Conservation (phyloP, 2,888 invertebrate genomes). For the Scaptomyza cyrtandrae region DNA sequence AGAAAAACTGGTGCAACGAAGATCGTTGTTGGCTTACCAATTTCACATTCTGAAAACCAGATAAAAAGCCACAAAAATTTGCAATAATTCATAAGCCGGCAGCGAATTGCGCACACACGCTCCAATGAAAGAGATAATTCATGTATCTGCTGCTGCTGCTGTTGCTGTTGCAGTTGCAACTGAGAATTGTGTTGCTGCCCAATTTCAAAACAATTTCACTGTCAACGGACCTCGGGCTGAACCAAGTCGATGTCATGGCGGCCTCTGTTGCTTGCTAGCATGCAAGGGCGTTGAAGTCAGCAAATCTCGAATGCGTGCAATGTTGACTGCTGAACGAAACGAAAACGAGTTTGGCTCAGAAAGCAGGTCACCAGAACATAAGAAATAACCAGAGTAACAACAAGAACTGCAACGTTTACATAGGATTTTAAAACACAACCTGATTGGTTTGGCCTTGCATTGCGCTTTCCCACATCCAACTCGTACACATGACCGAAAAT, state of each 20-base stretch:
- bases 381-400: constrained; percentile 30
- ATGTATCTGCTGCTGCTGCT: constrained; percentile 11
- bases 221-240: constrained; percentile 66
- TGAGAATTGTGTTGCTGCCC: constrained; percentile 55
- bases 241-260: constrained; percentile 27
- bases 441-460: constrained; percentile 60
- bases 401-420: constrained; percentile 20
- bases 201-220: constrained; percentile 82
- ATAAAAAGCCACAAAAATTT: constrained; percentile 71
- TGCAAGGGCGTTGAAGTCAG: constrained; percentile 60
- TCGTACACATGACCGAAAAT: constrained; percentile 12
- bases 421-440: constrained; percentile 26
- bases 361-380: constrained; percentile 82
- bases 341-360: constrained; percentile 75
- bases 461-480: constrained; percentile 53
- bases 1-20: constrained; percentile 51
- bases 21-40: constrained; percentile 50
- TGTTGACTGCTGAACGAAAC: constrained; percentile 56
- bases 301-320: constrained; percentile 27
- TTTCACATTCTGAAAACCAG: constrained; percentile 80
- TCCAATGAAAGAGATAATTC: constrained; percentile 59
- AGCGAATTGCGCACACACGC: constrained; percentile 58
- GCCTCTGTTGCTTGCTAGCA: constrained; percentile 27
- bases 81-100: constrained; percentile 77
- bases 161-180: too few relatives aligned